These are phyloP conservation scores for Caiman crocodilus DNA, from an alignment of 2,797 vertebrate species.

Conservation along the genomic window DNA sequence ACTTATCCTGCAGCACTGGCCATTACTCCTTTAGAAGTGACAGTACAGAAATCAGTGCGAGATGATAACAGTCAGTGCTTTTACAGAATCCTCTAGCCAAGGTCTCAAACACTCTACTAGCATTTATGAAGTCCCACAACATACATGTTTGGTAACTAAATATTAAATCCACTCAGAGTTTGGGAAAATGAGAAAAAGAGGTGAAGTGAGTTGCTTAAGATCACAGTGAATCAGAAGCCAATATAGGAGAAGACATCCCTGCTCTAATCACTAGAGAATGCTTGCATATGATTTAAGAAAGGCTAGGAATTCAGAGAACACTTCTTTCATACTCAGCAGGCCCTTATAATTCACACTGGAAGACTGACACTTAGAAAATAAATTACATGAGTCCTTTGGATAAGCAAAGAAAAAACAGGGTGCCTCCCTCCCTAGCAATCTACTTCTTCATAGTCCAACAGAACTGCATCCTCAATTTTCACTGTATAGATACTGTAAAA, in stretches of 20 bases:
- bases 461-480: slow-evolving; percentile 2
- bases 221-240: not conserved
- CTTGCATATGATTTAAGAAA: not conserved
- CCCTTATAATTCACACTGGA: not conserved
- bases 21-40: not conserved
- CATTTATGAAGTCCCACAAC: not conserved
- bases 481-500: not conserved
- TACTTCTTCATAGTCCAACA: not conserved
- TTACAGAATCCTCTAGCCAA: not conserved
- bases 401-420: not conserved
- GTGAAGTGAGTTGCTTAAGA: not conserved
- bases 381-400: not conserved
- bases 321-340: not conserved
- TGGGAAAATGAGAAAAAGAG: slow-evolving; percentile 7
- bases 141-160: not conserved
- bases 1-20: rapidly evolving
- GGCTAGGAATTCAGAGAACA: not conserved
- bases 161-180: not conserved
- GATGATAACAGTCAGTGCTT: not conserved
- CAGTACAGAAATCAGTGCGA: not conserved
- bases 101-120: not conserved
- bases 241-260: not conserved
- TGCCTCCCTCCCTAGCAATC: not conserved
- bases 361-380: slow-evolving; percentile 1
- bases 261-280: not conserved